Evolutionary conservation across 2,113 vertebrate species (phyloP), one percentile per base, ranked within the genome.

Genomic region (Lampris megalopsis): DNA sequence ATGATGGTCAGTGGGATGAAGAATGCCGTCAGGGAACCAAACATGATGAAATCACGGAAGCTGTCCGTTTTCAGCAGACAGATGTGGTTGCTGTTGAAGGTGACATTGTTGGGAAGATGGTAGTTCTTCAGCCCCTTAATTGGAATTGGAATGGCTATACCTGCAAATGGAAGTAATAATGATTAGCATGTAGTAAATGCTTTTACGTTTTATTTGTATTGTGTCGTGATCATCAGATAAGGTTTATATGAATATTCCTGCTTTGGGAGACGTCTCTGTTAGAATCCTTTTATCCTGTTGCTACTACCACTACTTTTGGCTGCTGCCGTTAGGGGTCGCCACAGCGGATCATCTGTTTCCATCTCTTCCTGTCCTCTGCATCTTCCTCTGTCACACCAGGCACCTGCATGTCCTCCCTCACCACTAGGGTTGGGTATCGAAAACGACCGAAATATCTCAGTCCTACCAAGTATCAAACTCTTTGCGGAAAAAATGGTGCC

Each of bases 1-100:
- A 99, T 99, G 86, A 99, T 97, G 0, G 94, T 81, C 1, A 99
- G 94, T n/a, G 98, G 98, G 37, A 95, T 91, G 76, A 99, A 99
- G 91, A 99, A 99, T 0, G 97, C 92, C 5, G 95, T 95, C 89
- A 98, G 80, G 2, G 98, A 99, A 42, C 97, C 98, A 0, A 95
- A 99, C 48, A 97, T 94, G 84, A 97, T 99, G 86, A 99, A 99
- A 47, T 95, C 92, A 36, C 88, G 78, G 40, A 99, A 98, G 5
- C 94, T 95, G 2, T 96, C 95, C 0, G 94, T 92, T 47, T 80
- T 96, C 72, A 99, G 86, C 53, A 81, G 68, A 41, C 98, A 99
- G 0, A 95, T 97, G 86, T 96, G 91, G 77, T 94, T 94, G 59
- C 94, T 96, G 81, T 93, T 94, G 78, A 95, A 94, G 61, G 93